Evolutionary conservation across 2,113 vertebrate genomes (phyloP), one percentile per base, ranked within the genome.

Genomic region (Cinclus cinclus): DNA sequence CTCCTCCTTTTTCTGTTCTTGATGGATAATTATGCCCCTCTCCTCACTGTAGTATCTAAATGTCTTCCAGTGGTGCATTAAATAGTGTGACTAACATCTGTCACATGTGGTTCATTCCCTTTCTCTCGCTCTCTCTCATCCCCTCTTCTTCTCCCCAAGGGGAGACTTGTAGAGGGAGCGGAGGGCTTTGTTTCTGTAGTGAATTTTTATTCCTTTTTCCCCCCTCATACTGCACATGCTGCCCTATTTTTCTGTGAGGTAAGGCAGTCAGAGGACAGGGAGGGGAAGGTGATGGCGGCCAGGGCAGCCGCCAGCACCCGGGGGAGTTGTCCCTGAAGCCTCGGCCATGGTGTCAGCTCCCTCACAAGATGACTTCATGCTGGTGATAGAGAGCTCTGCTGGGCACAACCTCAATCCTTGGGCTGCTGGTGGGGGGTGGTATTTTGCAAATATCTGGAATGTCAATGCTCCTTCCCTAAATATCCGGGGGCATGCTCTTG

Each of bases 51-150:
- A 50, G 88, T 75, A 92, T 83, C 95, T 87, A 93, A 96, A 93
- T 94, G 90, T 96, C 94, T 97, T 96, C 94, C 92, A 94, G 95
- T 93, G 96, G 92, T 96, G 90, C 95, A 96, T 94, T 96, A 95
- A 96, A 96, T 83, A 95, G 94, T 88, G 88, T 84, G 94, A 93
- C 88, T 95, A 96, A 96, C 94, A 96, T 97, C 93, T 97, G 95
- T 96, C 95, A 97, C 92, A 93, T 88, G 94, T 95, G 95, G 85
- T 92, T 97, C 93, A 81, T 95, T 93, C 21, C 5, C 83, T 95
- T 91, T 83, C 78, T 95, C 91, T 92, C 62, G 4, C 70, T 74
- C 78, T 83, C 75, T 94, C 90, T 92, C 39, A 25, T 88, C 92
- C 92, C 71, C 85, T 96, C 83, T 94, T 90, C 76, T 82, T 52